Conservation (phyloP, 2,888 invertebrate genomes). For the Drosophila eohydei region DNA sequence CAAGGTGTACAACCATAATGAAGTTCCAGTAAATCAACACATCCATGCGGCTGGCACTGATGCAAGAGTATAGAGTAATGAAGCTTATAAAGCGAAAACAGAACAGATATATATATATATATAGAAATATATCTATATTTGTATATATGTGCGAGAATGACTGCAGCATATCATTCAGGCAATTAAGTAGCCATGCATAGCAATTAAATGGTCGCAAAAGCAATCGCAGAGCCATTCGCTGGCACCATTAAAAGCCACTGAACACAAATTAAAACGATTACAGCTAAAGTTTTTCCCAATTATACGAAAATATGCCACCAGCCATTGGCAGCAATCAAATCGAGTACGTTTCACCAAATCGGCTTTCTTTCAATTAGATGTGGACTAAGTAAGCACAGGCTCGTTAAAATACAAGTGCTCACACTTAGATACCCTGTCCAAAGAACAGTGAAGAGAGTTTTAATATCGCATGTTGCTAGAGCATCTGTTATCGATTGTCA, state of each 20-base stretch:
- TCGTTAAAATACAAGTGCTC: not conserved
- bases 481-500: no score
- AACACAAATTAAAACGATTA: conserved; percentile 68
- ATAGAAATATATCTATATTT: not conserved
- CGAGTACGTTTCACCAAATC: conserved; percentile 15
- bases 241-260: conserved; percentile 68
- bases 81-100: no score
- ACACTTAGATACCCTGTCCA: not conserved
- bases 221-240: conserved; percentile 65
- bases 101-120: not conserved
- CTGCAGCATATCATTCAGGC: conserved; percentile 22
- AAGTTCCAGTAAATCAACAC: conserved; percentile 1
- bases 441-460: not conserved
- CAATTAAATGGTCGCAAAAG: conserved; percentile 60
- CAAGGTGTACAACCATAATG: not conserved
- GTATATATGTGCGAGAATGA: not conserved
- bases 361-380: conserved; percentile 36
- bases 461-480: no score
- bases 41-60: no score
- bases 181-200: conserved; percentile 40
- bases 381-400: conserved; percentile 30
- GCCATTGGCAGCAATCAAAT: conserved; percentile 17
- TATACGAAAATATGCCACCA: conserved; percentile 34
- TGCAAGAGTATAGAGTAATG: no score
- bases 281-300: conserved; percentile 46